Percentiles rank a stretch among this genome's conserved stretches.
These are phyloP conservation scores for Megamerina dolium DNA, from an alignment of 2,888 invertebrate species.

Conservation along the genomic window DNA sequence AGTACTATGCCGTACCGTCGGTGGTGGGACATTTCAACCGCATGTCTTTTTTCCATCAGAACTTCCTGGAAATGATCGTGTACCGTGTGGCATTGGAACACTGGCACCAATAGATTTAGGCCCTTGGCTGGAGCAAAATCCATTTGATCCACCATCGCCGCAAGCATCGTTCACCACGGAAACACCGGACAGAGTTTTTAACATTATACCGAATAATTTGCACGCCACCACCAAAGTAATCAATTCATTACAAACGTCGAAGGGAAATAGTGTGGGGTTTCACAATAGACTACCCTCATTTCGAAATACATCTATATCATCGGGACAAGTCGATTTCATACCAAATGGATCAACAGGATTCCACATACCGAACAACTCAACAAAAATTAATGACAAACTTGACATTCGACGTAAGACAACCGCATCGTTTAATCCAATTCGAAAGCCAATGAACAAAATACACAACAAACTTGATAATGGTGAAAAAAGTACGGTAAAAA, in stretches of 20 bases:
- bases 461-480: slow-evolving; percentile 42
- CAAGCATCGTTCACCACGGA: slow-evolving; percentile 14
- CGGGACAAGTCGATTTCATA: slow-evolving; percentile 28
- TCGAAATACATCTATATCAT: slow-evolving; percentile 1
- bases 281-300: slow-evolving; percentile 24
- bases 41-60: slow-evolving; percentile 46
- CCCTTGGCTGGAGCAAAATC: slow-evolving; percentile 48
- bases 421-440: slow-evolving; percentile 44
- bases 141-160: slow-evolving; percentile 26
- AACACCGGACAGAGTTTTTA: slow-evolving; percentile 28
- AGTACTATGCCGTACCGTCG: slow-evolving; percentile 51
- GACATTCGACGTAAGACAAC: slow-evolving; percentile 51
- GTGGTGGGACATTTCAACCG: slow-evolving; percentile 48
- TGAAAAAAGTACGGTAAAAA: slow-evolving; percentile 21
- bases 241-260: slow-evolving; percentile 16
- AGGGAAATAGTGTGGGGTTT: slow-evolving; percentile 37
- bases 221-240: slow-evolving; percentile 11
- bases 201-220: slow-evolving; percentile 19
- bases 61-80: slow-evolving; percentile 39
- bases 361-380: slow-evolving; percentile 30
- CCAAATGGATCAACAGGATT: slow-evolving; percentile 32
- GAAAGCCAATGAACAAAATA: slow-evolving; percentile 29
- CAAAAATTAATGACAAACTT: slow-evolving; percentile 57
- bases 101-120: slow-evolving; percentile 40
- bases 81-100: slow-evolving; percentile 38